These are phyloP conservation scores for Nemotelus nigrinus DNA, from an alignment of 2,888 invertebrate genomes.

Conservation along the genomic window DNA sequence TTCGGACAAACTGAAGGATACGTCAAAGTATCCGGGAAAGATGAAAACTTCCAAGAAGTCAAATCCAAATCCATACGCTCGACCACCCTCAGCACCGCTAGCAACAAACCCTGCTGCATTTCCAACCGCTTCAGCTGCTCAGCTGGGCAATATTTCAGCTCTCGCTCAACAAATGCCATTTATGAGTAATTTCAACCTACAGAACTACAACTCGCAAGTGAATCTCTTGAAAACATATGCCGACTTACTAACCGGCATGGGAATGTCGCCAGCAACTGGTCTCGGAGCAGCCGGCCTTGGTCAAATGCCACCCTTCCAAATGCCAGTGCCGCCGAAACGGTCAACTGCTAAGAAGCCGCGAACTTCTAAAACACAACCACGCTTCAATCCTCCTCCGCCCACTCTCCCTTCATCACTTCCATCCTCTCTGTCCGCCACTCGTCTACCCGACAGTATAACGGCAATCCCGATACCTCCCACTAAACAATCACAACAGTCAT, in stretches of 20 bases:
- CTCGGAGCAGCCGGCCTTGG: conserved; percentile 49
- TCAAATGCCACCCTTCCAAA: conserved; percentile 52
- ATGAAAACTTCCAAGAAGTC: conserved; percentile 40
- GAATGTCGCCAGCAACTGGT: conserved; percentile 22
- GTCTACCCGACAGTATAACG: conserved; percentile 35
- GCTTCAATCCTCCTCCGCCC: conserved; percentile 46
- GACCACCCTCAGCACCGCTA: conserved; percentile 18
- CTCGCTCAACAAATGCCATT: conserved; percentile 38
- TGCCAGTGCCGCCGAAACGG: conserved; percentile 51
- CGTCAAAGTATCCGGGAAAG: conserved; percentile 44
- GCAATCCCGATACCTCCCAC: conserved; percentile 36
- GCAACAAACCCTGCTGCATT: conserved; percentile 29
- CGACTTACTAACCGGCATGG: conserved; percentile 52
- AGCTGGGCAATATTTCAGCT: conserved; percentile 7
- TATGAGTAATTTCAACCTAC: conserved; percentile 50
- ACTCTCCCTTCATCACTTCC: not conserved
- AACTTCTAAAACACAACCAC: conserved; percentile 51
- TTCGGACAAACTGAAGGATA: conserved; percentile 44
- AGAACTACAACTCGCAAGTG: conserved; percentile 53
- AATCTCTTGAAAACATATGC: conserved; percentile 53
- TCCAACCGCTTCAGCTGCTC: conserved; percentile 19
- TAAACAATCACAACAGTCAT: conserved; percentile 39
- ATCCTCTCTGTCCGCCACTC: conserved; percentile 5
- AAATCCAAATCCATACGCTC: conserved; percentile 27
- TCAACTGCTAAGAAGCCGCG: conserved; percentile 53